Evolutionary conservation across 2,888 invertebrate genomes (phyloP).

Genomic region (Spilarctia lutea): DNA sequence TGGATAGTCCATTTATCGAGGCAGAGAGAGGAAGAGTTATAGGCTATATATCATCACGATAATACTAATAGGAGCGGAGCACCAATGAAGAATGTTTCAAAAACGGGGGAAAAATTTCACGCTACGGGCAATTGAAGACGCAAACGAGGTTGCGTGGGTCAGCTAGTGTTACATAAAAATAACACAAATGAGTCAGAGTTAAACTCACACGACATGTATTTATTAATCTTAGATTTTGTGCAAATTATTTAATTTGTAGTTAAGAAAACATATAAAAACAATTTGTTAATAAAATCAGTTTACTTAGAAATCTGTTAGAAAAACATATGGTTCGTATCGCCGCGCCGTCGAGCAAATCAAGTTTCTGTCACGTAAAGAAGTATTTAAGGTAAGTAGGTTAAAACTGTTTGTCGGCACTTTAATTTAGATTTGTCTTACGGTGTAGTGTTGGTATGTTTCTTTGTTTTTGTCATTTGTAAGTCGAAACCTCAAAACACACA

Average conservation of each 20-base stretch:
- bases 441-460: slow-evolving; percentile 16
- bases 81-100: too few relatives aligned
- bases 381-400: slow-evolving; percentile 51
- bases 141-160: too few relatives aligned
- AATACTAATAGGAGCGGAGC: too few relatives aligned
- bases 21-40: too few relatives aligned
- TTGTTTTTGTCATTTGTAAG: slow-evolving; percentile 9
- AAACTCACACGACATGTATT: too few relatives aligned
- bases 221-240: too few relatives aligned
- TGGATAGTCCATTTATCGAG: too few relatives aligned
- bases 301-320: background rate
- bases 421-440: slow-evolving; percentile 26
- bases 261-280: background rate
- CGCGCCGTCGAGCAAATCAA: slow-evolving; percentile 27
- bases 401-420: slow-evolving; percentile 39
- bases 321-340: slow-evolving; percentile 22
- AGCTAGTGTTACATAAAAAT: too few relatives aligned
- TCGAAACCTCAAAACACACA: slow-evolving; percentile 15
- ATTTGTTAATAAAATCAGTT: background rate
- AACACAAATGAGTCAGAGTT: too few relatives aligned
- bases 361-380: slow-evolving; percentile 40
- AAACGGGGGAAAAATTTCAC: too few relatives aligned
- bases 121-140: too few relatives aligned
- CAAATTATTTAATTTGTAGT: background rate
- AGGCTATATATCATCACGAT: too few relatives aligned